phyloP scores from a whole-genome alignment of 2,113 vertebrate species.

The Bufo bufo region DNA sequence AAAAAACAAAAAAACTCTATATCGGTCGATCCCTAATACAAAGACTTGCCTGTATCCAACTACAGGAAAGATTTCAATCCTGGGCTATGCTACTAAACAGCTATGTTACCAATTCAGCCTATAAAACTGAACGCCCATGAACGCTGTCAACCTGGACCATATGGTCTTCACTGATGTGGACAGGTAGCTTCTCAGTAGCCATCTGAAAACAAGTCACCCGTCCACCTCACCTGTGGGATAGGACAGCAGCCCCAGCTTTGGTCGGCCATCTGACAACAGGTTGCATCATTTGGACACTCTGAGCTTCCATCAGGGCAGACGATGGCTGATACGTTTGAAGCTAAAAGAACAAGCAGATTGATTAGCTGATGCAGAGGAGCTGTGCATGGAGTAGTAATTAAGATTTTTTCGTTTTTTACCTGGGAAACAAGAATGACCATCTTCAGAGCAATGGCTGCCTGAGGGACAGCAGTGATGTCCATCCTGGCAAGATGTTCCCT shows the following conservation, averaged over 20 bases:
- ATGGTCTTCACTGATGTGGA: no score
- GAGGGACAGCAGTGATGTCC: conserved; percentile 52
- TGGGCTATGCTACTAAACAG: no score
- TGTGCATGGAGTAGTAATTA: neutral
- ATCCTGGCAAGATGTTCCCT: conserved; percentile 43
- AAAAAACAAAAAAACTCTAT: no score
- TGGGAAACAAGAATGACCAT: conserved; percentile 42
- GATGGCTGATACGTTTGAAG: neutral
- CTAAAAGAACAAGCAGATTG: neutral
- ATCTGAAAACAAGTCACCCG: no score
- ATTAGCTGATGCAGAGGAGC: neutral
- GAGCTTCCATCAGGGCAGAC: conserved; percentile 28
- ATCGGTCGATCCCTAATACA: no score
- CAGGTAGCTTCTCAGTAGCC: no score
- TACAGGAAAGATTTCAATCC: no score
- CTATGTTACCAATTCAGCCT: no score
- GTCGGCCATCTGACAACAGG: conserved; percentile 24
- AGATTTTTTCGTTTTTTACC: no score
- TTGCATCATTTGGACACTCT: conserved; percentile 28
- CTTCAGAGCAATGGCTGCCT: conserved; percentile 31
- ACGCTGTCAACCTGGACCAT: no score
- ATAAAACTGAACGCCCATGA: no score
- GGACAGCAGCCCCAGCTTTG: conserved; percentile 41
- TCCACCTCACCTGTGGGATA: conserved; percentile 8
- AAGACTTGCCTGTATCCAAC: no score